Evolutionary conservation across 1,140 invertebrate genomes (phyloP).

Genomic region (Thaumetopoea pityocampa): DNA sequence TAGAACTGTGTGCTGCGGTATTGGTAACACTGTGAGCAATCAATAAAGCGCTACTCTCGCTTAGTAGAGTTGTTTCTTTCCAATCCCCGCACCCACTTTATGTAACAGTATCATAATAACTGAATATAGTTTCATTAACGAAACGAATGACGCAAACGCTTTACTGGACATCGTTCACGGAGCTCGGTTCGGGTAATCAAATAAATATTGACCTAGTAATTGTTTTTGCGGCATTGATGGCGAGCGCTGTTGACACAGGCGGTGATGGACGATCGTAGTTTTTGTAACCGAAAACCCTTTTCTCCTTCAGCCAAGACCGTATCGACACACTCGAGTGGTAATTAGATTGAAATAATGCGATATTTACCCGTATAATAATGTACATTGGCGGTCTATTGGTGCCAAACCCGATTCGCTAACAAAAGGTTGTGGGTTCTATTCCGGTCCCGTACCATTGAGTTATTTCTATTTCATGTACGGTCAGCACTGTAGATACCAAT

Average conservation of each 20-base stretch:
- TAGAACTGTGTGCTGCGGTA: too few species aligned
- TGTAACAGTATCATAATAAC: constrained; percentile 5
- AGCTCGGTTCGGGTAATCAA: constrained; percentile 45
- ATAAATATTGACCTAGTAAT: constrained; percentile 71
- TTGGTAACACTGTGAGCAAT: too few species aligned
- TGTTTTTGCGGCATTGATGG: constrained; percentile 65
- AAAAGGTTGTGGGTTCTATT: too few species aligned
- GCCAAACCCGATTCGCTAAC: too few species aligned
- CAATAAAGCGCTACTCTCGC: too few species aligned
- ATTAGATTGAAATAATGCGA: constrained; percentile 9
- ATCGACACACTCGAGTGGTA: constrained; percentile 15
- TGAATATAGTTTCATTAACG: constrained; percentile 9
- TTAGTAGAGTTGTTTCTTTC: neutral
- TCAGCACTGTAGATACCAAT: too few species aligned
- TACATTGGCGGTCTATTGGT: too few species aligned
- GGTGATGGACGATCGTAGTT: constrained; percentile 62
- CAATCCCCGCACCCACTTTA: neutral
- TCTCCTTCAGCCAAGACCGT: constrained; percentile 23
- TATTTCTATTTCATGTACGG: too few species aligned
- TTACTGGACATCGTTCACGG: constrained; percentile 34
- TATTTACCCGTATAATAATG: too few species aligned
- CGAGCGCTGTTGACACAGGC: constrained; percentile 59
- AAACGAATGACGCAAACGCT: constrained; percentile 18
- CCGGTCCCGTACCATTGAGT: too few species aligned
- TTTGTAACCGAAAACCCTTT: constrained; percentile 50